Conservation (phyloP, 2,888 invertebrate species). For the Steromphala cineraria region DNA sequence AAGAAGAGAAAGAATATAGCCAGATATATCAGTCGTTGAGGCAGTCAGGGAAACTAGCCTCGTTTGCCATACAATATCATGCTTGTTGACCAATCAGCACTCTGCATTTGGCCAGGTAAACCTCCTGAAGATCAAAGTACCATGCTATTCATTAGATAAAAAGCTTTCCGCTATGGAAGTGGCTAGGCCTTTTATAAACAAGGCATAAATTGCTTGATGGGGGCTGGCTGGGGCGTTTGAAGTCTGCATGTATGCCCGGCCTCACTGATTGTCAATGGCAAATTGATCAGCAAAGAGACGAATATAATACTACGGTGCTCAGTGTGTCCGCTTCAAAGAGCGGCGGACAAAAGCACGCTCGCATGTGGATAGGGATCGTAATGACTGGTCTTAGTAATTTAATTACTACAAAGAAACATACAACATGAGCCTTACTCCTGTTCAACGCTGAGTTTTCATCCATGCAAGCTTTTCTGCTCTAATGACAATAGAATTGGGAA, state of each 20-base stretch:
- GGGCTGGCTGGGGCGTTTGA: constrained; percentile 35
- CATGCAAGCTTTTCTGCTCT: not conserved
- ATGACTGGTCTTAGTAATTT: constrained; percentile 9
- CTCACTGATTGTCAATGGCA: constrained; percentile 31
- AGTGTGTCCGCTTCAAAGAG: constrained; percentile 9
- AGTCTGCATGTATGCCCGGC: constrained; percentile 29
- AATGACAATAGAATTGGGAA: not conserved
- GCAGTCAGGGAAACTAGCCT: no score
- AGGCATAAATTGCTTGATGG: constrained; percentile 42
- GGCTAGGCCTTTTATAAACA: constrained; percentile 38
- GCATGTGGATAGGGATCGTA: constrained; percentile 7
- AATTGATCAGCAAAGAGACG: constrained; percentile 22
- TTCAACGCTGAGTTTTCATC: not conserved
- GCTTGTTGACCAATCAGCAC: not conserved
- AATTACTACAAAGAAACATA: constrained; percentile 19
- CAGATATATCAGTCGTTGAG: not conserved
- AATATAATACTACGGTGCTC: not conserved
- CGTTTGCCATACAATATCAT: not conserved
- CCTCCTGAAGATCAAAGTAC: constrained; percentile 33
- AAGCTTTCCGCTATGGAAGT: constrained; percentile 35
- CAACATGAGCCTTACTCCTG: not conserved
- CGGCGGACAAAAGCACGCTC: constrained; percentile 10
- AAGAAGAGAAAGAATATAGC: not conserved
- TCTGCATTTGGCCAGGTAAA: constrained; percentile 8
- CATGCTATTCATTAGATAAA: constrained; percentile 38